Evolutionary conservation across 30 jellyfish, hydroid and myxozoan genomes (phyloP).

Genomic region (Aurelia aurita): DNA sequence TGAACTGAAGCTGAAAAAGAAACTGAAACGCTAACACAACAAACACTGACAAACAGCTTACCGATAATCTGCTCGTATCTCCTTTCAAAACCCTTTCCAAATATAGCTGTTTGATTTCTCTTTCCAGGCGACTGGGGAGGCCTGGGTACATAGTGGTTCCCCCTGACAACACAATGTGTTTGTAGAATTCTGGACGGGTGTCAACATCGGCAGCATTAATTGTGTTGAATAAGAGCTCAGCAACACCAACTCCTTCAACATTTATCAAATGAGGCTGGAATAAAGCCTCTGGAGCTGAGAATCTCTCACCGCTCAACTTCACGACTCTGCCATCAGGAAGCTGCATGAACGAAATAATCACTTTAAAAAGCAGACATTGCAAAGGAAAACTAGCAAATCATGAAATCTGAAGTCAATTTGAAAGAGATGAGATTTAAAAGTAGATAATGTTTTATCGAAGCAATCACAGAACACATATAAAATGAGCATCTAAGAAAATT

Average conservation of each 20-base stretch:
- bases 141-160: conserved; percentile 99
- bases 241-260: conserved; percentile 98
- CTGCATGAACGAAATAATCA: conserved; percentile 37
- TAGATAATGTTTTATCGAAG: too few relatives aligned
- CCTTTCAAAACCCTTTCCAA: conserved; percentile 95
- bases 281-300: conserved; percentile 98
- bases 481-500: too few relatives aligned
- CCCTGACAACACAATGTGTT: conserved; percentile 98
- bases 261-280: conserved; percentile 98
- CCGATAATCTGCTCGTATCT: conserved; percentile 90
- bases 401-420: too few relatives aligned
- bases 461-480: too few relatives aligned
- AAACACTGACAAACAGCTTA: conserved; percentile 3
- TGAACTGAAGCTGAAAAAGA: too few relatives aligned
- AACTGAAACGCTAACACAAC: too few relatives aligned
- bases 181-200: conserved; percentile 97
- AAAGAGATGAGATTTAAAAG: too few relatives aligned
- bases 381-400: too few relatives aligned
- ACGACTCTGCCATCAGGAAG: conserved; percentile 99
- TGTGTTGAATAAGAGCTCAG: conserved; percentile 97
- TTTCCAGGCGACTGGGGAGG: conserved; percentile 95
- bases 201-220: conserved; percentile 99
- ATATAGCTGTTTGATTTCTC: conserved; percentile 96
- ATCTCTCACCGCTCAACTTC: conserved; percentile 97
- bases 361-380: too few relatives aligned